phyloP scores from a whole-genome alignment of 2,888 invertebrate genomes.

The Tanypteryx hageni region DNA sequence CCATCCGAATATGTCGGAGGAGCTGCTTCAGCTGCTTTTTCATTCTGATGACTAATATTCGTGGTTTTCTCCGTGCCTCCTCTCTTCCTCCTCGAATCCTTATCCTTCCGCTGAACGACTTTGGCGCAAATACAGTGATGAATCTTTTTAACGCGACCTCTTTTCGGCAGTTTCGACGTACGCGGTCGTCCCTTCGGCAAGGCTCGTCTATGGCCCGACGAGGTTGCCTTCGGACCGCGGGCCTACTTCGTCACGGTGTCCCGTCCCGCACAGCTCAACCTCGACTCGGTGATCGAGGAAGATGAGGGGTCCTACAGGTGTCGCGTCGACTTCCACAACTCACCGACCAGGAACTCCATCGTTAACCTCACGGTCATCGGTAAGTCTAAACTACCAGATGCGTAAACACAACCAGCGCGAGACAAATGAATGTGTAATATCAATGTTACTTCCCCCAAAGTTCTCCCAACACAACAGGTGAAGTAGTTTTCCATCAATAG shows the following conservation, averaged over 20 bases:
- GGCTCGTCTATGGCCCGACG: constrained; percentile 77
- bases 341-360: constrained; percentile 78
- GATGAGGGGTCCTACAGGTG: constrained; percentile 76
- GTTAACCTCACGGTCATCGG: constrained; percentile 79
- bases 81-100: not conserved
- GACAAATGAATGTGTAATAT: no score
- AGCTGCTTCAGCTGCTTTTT: no score
- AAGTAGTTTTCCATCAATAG: no score
- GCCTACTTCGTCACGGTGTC: constrained; percentile 75
- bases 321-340: constrained; percentile 78
- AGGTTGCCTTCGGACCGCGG: constrained; percentile 76
- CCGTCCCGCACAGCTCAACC: constrained; percentile 75
- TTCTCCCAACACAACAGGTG: no score
- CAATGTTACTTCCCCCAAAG: no score
- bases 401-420: no score
- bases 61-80: not conserved
- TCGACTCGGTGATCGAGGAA: constrained; percentile 74
- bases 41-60: no score
- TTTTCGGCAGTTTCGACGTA: constrained; percentile 75
- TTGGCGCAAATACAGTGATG: no score
- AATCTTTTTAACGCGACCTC: not conserved
- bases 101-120: no score
- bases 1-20: no score
- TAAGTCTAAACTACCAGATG: constrained; percentile 71
- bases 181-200: constrained; percentile 76